Conservation (phyloP, 2,113 vertebrate genomes). For the Melospiza melodia region DNA sequence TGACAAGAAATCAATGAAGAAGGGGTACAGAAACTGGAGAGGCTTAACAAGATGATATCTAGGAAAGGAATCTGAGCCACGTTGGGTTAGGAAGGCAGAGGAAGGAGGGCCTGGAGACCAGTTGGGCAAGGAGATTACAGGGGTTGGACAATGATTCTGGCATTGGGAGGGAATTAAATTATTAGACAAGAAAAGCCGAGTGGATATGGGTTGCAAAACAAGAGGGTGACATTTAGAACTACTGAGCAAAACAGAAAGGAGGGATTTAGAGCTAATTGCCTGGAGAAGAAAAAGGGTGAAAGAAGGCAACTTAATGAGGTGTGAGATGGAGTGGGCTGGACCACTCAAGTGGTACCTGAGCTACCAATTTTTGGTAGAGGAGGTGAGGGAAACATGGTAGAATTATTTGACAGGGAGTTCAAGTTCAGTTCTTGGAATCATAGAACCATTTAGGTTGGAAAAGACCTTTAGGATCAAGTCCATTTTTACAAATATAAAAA, state of each 20-base stretch:
- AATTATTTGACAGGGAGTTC: background rate
- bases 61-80: background rate
- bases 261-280: background rate
- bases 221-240: background rate
- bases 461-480: background rate
- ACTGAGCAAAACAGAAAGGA: background rate
- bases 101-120: background rate
- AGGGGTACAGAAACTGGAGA: background rate
- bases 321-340: background rate
- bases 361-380: background rate
- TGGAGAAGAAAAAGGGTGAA: background rate
- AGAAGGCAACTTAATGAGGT: background rate
- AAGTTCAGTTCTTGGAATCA: background rate
- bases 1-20: background rate
- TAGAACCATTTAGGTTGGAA: background rate
- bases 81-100: background rate
- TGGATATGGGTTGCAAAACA: background rate
- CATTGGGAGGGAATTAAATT: background rate
- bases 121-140: background rate
- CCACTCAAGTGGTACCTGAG: background rate
- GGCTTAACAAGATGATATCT: background rate
- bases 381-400: background rate
- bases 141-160: background rate
- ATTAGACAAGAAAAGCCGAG: background rate
- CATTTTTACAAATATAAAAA: background rate